Base-by-base conservation (phyloP, 2,888 invertebrate genomes). In the Subacronicta megacephala region DNA sequence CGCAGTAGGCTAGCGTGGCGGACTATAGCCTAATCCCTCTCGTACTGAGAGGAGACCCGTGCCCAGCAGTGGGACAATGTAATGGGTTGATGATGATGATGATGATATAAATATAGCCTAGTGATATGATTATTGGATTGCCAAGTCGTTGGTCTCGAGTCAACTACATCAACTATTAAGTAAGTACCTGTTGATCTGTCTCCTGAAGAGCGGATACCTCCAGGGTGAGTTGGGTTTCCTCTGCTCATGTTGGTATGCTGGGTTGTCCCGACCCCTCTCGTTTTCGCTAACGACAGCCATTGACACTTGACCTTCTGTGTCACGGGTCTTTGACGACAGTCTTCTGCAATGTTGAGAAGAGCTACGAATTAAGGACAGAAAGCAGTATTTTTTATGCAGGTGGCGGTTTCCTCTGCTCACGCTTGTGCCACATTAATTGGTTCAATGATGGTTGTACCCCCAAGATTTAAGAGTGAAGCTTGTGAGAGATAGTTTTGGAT, bases 191-290 rank as follows among this genome's bases (percentile, higher is more conserved):
- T 90, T 93, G 55, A 90, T 92, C 63, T 90, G 94, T 70, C 94
- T 89, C 70, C 94, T 89, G 62, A 94, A 94, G 7, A 93, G 89
- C 0, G 96, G 96, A 85, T 97, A 97, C 73, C 96, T 95, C 97
- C 97, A 97, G 0, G 97, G 96, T 26, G 96, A 96, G 85, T 97
- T 97, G 0, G 97, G 96, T 70, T 93, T 94, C 89, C 94, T 83
- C 59, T 89, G 91, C 54, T 94, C 94, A 60, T 92, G 93, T 78
- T 96, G 96, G 83, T 96, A 97, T 33, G 95, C 96, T 49, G 96
- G 95, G 81, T 97, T 97, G 69, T 96, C 96, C 3, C 96, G 90
- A 0, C 96, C 96, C 18, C 94, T 78, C n/a, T 87, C 88, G 79
- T 87, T 82, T 80, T 90, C 94, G 70, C 73, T 93, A 55, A 86